Evolutionary conservation across 2,797 vertebrate genomes (phyloP), one percentile per base, ranked within the genome.

Genomic region (Tympanoctomys barrerae): DNA sequence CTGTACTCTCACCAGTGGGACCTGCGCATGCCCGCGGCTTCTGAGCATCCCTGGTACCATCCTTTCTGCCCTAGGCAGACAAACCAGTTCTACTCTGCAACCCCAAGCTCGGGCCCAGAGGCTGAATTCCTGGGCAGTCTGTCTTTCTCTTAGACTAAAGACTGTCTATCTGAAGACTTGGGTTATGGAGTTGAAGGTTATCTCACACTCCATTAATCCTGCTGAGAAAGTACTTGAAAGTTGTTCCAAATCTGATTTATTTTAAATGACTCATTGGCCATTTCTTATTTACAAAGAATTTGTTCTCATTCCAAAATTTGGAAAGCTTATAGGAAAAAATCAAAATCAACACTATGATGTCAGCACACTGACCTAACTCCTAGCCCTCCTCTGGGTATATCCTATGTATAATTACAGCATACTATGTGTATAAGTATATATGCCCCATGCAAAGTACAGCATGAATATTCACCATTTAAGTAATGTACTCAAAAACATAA

Each of bases 381-480:
- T 13, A 52, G 26, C 64, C 26, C 5, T 54, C 33, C 80, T 52
- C 16, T 68, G 66, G 18, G 46, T 16, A 18, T 28, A 46, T 28
- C 18, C 18, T 9, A 7, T 1, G 33, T 2, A 46, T 54, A n/a
- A 5, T 31, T 11, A 2, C 0, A 26, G 21, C n/a, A 64, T 1
- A 21, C 18, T n/a, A 13, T 2, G 13, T 8, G 26, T 0, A 26
- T 0, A 36, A 16, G 8, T 70, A 21, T 26, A 4, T 2, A 0
- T 5, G 5, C 0, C 12, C 42, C 54, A 14, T 19, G 21, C 3
- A 33, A 39, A 46, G 2, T 70, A 49, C 11, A 3, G 36, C 31
- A 26, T 12, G 12, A 70, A 46, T 36, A 14, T 61, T 77, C 42
- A 11, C 18, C 12, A 36, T 18, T 31, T 49, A 39, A 52, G 24